Evolutionary conservation across 1,140 invertebrate species (phyloP).

Genomic region (Papilio machaon): DNA sequence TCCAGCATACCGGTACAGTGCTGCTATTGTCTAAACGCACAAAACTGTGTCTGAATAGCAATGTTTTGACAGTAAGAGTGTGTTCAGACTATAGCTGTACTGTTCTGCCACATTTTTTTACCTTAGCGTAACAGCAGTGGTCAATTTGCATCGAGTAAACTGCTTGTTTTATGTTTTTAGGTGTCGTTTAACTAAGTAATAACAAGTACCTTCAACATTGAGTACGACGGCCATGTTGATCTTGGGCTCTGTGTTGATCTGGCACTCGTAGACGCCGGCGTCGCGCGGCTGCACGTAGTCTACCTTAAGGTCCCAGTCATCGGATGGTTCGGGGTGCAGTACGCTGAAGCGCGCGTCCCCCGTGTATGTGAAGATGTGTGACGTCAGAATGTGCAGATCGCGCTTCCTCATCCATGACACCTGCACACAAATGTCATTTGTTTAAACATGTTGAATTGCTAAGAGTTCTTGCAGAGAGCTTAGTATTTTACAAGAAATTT

Average conservation of each 20-base stretch:
- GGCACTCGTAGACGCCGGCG: constrained; percentile 94
- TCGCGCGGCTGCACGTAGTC: constrained; percentile 93
- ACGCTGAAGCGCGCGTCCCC: constrained; percentile 93
- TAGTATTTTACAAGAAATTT: not conserved
- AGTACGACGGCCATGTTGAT: constrained; percentile 90
- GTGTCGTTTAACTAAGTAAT: not conserved
- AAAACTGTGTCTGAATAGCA: not conserved
- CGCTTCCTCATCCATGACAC: constrained; percentile 96
- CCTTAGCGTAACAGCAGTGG: not conserved
- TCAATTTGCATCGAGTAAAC: not conserved
- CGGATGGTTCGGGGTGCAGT: constrained; percentile 91
- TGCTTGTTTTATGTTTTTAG: not conserved
- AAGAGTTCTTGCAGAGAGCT: not conserved
- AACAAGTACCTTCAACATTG: constrained; percentile 86
- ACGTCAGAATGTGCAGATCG: constrained; percentile 94
- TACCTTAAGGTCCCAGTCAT: constrained; percentile 96
- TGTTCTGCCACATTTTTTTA: too few species aligned
- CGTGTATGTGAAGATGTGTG: constrained; percentile 93
- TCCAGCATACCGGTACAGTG: too few species aligned
- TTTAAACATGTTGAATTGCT: constrained; percentile 34
- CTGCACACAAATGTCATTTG: constrained; percentile 78
- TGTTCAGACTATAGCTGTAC: too few species aligned
- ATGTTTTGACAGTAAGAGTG: not conserved
- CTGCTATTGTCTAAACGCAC: too few species aligned
- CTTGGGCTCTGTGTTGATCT: constrained; percentile 93